Percentiles rank a stretch among this genome's conserved stretches.
These are phyloP conservation scores for Circaetus gallicus DNA, from an alignment of 2,113 vertebrate species.

Conservation along the genomic window DNA sequence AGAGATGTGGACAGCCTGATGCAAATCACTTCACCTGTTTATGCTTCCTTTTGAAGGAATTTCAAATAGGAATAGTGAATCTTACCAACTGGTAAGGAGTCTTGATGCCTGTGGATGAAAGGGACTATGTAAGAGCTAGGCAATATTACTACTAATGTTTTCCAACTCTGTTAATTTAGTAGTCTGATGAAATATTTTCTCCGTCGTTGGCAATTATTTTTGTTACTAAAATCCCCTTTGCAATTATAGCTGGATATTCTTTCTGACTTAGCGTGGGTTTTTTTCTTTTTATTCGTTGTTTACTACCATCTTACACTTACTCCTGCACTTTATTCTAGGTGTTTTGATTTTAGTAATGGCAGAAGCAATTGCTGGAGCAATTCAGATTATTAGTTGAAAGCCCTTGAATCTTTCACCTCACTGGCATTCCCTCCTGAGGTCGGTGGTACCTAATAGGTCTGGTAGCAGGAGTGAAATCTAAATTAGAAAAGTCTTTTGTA, in stretches of 20 bases:
- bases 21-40: not conserved
- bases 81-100: not conserved
- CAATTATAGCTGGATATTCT: not conserved
- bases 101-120: not conserved
- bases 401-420: not conserved
- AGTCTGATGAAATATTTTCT: constrained; percentile 29
- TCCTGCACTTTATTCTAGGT: not conserved
- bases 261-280: not conserved
- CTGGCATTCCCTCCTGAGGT: not conserved
- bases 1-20: not conserved
- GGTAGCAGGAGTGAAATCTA: not conserved
- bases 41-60: not conserved
- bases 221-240: constrained; percentile 30
- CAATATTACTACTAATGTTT: not conserved
- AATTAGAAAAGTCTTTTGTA: not conserved
- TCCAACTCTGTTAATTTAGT: not conserved
- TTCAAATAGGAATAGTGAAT: not conserved
- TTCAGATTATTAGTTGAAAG: not conserved
- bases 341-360: not conserved
- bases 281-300: not conserved
- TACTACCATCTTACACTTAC: not conserved
- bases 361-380: not conserved
- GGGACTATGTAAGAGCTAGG: not conserved
- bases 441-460: not conserved
- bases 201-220: constrained; percentile 2